phyloP scores from a whole-genome alignment of 2,888 invertebrate species.

The Tipula lateralis region DNA sequence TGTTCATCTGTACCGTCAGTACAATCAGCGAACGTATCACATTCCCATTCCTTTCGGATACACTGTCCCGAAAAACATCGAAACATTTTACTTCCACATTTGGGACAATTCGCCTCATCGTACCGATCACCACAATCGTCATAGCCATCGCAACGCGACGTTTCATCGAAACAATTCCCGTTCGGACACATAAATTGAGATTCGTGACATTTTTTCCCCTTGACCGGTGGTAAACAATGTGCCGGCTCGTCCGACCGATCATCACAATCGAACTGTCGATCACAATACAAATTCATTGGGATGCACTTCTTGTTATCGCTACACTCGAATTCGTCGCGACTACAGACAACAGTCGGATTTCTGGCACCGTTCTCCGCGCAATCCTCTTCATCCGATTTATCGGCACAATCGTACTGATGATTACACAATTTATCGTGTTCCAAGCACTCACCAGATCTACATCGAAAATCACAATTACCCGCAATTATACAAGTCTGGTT shows the following conservation, averaged over 20 bases:
- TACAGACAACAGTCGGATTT: constrained; percentile 45
- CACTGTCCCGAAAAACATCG: constrained; percentile 66
- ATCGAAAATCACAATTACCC: constrained; percentile 52
- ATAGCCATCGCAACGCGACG: constrained; percentile 52
- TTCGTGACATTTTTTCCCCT: constrained; percentile 46
- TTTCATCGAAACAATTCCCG: constrained; percentile 51
- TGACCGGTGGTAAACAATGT: constrained; percentile 43
- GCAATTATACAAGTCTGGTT: constrained; percentile 56
- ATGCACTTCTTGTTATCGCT: constrained; percentile 53
- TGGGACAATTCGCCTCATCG: constrained; percentile 54
- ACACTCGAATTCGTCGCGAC: constrained; percentile 52
- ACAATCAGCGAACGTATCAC: constrained; percentile 73
- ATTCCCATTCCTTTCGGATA: constrained; percentile 61
- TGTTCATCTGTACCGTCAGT: constrained; percentile 69
- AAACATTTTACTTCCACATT: constrained; percentile 52
- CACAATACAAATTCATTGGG: constrained; percentile 48
- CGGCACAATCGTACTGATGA: constrained; percentile 54
- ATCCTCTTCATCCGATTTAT: constrained; percentile 53
- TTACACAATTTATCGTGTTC: constrained; percentile 55
- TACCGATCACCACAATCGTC: constrained; percentile 56
- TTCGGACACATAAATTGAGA: constrained; percentile 52
- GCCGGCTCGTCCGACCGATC: constrained; percentile 56
- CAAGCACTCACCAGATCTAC: constrained; percentile 55
- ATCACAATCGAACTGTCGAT: constrained; percentile 52
- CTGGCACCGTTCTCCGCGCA: constrained; percentile 46